Conservation (phyloP, 1,140 invertebrate genomes). For the Drosophila pandora region DNA sequence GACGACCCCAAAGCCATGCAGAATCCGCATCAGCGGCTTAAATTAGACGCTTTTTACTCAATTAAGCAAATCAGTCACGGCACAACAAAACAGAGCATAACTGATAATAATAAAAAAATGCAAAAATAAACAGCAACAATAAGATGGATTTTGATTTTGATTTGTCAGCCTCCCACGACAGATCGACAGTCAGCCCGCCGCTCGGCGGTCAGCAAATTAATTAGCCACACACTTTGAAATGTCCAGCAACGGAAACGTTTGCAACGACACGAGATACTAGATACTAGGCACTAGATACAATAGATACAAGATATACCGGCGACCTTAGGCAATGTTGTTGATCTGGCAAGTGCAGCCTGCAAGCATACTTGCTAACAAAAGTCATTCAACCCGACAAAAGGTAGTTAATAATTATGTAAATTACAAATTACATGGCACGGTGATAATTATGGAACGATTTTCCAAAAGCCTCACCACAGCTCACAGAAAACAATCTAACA, state of each 20-base stretch:
- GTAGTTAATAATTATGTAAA: slow-evolving; percentile 74
- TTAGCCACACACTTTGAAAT: slow-evolving; percentile 44
- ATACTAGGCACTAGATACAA: slow-evolving; percentile 21
- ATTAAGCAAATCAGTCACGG: slow-evolving; percentile 71
- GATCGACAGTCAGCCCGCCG: slow-evolving; percentile 25
- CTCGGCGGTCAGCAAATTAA: slow-evolving; percentile 46
- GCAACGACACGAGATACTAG: slow-evolving; percentile 28
- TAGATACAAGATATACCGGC: slow-evolving; percentile 8
- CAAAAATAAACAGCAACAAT: slow-evolving; percentile 12
- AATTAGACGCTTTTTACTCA: slow-evolving; percentile 75
- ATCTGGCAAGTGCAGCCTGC: slow-evolving; percentile 40
- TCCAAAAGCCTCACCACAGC: slow-evolving; percentile 60
- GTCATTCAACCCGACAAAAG: slow-evolving; percentile 47
- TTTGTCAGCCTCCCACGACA: slow-evolving; percentile 41
- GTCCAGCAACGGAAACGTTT: slow-evolving; percentile 57
- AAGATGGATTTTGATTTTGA: slow-evolving; percentile 20
- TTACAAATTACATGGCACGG: slow-evolving; percentile 73
- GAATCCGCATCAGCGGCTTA: slow-evolving; percentile 42
- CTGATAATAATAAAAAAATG: slow-evolving; percentile 15
- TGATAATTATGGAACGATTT: slow-evolving; percentile 79
- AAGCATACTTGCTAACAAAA: slow-evolving; percentile 8
- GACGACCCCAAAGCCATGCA: slow-evolving; percentile 34
- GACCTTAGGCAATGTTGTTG: slow-evolving; percentile 74
- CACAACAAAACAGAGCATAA: slow-evolving; percentile 11
- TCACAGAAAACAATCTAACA: slow-evolving; percentile 60